Evolutionary conservation across 2,888 invertebrate genomes (phyloP).

Genomic region (Suillia variegata): DNA sequence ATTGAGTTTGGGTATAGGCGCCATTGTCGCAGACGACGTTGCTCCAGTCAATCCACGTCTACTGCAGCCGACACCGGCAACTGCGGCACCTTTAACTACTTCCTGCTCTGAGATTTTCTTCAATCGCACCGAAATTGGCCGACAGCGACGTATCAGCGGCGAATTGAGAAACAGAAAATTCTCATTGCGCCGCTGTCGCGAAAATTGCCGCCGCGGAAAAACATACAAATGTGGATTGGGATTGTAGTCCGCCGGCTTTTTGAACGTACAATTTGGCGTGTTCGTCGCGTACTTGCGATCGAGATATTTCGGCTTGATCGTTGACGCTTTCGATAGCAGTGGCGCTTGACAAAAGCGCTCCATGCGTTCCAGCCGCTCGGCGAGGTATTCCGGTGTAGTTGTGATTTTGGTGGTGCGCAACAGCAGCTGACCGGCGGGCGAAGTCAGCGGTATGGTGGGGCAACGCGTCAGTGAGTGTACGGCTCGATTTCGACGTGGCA

Average conservation of each 20-base stretch:
- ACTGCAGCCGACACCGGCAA: constrained; percentile 20
- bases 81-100: constrained; percentile 43
- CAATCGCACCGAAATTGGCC: constrained; percentile 57
- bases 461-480: constrained; percentile 62
- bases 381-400: constrained; percentile 60
- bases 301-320: constrained; percentile 49
- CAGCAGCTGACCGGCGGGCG: constrained; percentile 63
- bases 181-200: constrained; percentile 51
- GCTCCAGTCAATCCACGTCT: neutral
- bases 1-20: constrained; percentile 45
- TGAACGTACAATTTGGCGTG: constrained; percentile 51
- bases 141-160: constrained; percentile 57
- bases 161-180: constrained; percentile 58
- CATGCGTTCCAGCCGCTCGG: constrained; percentile 64
- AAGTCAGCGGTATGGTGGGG: constrained; percentile 64
- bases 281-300: constrained; percentile 46
- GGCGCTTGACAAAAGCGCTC: constrained; percentile 64
- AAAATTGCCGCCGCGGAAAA: constrained; percentile 58
- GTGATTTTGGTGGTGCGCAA: constrained; percentile 63
- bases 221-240: constrained; percentile 51
- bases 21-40: constrained; percentile 6
- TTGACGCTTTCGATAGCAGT: constrained; percentile 46
- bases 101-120: constrained; percentile 53
- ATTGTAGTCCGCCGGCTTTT: constrained; percentile 50
- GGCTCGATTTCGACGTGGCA: constrained; percentile 61